These are phyloP conservation scores for Ptychoptera contaminata DNA, from an alignment of 2,888 invertebrate species.

Conservation along the genomic window DNA sequence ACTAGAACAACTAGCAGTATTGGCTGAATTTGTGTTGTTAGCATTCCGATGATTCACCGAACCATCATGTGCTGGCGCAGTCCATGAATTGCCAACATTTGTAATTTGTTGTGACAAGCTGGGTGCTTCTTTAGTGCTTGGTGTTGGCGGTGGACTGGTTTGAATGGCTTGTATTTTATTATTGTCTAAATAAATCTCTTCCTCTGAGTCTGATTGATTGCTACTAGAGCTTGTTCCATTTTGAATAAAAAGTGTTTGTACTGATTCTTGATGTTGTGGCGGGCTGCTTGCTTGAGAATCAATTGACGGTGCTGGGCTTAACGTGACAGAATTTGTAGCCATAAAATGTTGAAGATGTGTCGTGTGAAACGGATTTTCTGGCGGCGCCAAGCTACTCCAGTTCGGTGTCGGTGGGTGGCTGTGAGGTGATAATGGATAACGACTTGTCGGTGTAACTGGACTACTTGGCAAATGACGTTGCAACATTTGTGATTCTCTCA, in stretches of 20 bases:
- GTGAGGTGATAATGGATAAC: slow-evolving; percentile 66
- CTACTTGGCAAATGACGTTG: slow-evolving; percentile 65
- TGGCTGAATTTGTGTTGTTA: too few relatives aligned
- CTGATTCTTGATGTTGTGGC: slow-evolving; percentile 50
- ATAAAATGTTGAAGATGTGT: slow-evolving; percentile 56
- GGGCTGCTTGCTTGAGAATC: slow-evolving; percentile 79
- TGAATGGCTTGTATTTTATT: slow-evolving; percentile 22
- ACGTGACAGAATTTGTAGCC: slow-evolving; percentile 71
- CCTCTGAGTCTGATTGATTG: slow-evolving; percentile 70
- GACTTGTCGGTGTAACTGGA: slow-evolving; percentile 69
- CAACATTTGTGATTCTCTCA: slow-evolving; percentile 62
- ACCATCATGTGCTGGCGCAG: slow-evolving; percentile 16
- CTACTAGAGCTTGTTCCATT: slow-evolving; percentile 39
- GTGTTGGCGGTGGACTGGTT: slow-evolving; percentile 39
- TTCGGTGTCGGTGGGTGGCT: slow-evolving; percentile 69
- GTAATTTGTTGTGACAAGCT: slow-evolving; percentile 29
- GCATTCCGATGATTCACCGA: background rate
- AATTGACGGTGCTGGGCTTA: slow-evolving; percentile 80
- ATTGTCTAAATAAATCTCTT: slow-evolving; percentile 40
- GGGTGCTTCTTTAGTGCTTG: slow-evolving; percentile 41
- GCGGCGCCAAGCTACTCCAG: slow-evolving; percentile 41
- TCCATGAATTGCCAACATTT: slow-evolving; percentile 30
- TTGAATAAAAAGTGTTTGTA: slow-evolving; percentile 5
- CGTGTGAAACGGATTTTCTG: slow-evolving; percentile 33
- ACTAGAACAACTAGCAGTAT: too few relatives aligned